Conservation (phyloP, 2,113 vertebrate species). For the Tachysurus vachellii region DNA sequence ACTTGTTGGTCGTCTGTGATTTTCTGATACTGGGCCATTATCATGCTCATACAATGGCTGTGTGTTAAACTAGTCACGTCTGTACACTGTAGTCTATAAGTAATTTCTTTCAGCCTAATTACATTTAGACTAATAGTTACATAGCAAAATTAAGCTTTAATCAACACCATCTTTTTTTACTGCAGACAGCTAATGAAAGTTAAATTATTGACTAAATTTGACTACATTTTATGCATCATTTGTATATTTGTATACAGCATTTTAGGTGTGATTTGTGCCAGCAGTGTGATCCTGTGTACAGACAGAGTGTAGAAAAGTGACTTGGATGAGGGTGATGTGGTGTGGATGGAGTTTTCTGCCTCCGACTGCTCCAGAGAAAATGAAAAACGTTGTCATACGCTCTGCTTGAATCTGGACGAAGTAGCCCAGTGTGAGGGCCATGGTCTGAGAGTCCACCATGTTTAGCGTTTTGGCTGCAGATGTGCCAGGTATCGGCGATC, state of each 20-base stretch:
- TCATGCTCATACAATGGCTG: not conserved
- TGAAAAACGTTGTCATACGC: constrained; percentile 74
- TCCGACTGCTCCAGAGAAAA: not conserved
- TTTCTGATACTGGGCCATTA: not conserved
- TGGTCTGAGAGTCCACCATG: constrained; percentile 93
- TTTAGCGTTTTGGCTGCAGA: constrained; percentile 91
- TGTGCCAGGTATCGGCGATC: constrained; percentile 84
- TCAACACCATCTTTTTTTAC: not conserved
- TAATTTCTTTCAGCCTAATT: not conserved
- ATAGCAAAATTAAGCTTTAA: not conserved
- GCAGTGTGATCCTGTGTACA: not conserved
- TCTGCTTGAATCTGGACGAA: constrained; percentile 95
- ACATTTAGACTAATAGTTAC: not conserved
- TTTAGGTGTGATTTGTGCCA: not conserved
- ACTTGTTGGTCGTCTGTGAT: not conserved
- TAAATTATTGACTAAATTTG: too few species aligned
- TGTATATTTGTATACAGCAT: not conserved
- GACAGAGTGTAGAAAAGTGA: not conserved
- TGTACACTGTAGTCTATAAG: not conserved
- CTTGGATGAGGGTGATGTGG: not conserved
- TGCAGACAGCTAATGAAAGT: not conserved
- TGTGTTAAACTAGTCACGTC: not conserved
- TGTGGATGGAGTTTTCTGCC: not conserved
- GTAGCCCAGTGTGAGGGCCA: constrained; percentile 93
- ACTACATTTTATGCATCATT: not conserved